Base-by-base conservation (phyloP, 2,797 vertebrate species). In the Aplochiton taeniatus region DNA sequence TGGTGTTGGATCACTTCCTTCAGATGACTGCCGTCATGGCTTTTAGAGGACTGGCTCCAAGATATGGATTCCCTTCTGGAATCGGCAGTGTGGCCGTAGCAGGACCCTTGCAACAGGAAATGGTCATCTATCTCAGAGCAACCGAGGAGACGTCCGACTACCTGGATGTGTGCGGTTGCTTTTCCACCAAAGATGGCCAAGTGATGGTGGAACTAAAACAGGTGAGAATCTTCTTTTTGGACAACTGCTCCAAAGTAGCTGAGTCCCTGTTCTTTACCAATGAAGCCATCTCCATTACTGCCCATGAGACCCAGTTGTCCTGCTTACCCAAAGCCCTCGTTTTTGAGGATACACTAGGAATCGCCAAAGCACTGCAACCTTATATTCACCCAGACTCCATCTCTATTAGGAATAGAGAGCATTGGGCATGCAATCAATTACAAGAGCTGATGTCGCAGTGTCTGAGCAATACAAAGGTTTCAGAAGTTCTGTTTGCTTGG, bases 131-230 rank as follows among this genome's bases (percentile, higher is more conserved):
- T 76, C 75, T 95, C 69, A 90, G 88, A 83, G 79, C 78, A 58
- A 91, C 87, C 59, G 81, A 86, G 61, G 85, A 87, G 45, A 87
- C 75, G 49, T 59, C 88, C 43, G 91, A 91, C 61, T 89, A 79
- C 49, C 74, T 94, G n/a, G 93, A 95, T 47, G 90, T 95, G 1
- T 96, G 94, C 69, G 95, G 95, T n/a, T 89, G 93, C 75, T 95
- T 97, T 74, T 73, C 88, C 69, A 90, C 92, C 76, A 90, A 75
- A 79, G 80, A 79, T 0, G 94, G 95, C 10, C 85, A 65, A 0
- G 84, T 94, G 18, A 82, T 96, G 51, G 91, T 91, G 45, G 95
- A 96, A 74, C 82, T 96, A 18, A 94, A 87, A 58, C 81, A 75
- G 0, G 91, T 94, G 41, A 82, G 84, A 63, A 89, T 96, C 61